phyloP scores from a whole-genome alignment of 1,140 invertebrate species.

The Drosophila nebulosa region DNA sequence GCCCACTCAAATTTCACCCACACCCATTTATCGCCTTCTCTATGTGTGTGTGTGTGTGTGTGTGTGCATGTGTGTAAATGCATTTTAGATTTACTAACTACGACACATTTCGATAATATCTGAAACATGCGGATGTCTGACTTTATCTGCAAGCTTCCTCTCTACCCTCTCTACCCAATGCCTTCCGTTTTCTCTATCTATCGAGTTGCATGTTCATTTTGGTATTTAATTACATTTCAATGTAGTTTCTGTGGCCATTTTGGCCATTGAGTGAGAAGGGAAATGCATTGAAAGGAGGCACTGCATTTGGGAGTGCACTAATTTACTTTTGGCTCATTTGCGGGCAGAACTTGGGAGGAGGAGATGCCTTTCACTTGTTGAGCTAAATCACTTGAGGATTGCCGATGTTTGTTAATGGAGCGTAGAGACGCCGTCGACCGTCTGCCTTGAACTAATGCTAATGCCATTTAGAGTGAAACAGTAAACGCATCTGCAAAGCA shows the following conservation, averaged over 20 bases:
- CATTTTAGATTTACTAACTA: constrained; percentile 72
- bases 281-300: not conserved
- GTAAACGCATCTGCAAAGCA: not conserved
- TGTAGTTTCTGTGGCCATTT: constrained; percentile 54
- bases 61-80: constrained; percentile 37
- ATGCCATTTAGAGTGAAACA: not conserved
- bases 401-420: constrained; percentile 30
- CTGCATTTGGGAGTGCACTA: constrained; percentile 39
- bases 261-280: not conserved
- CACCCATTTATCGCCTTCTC: not conserved
- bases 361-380: constrained; percentile 49
- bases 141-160: not conserved
- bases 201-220: constrained; percentile 56
- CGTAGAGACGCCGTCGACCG: not conserved
- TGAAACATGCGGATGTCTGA: constrained; percentile 25
- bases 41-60: constrained; percentile 4
- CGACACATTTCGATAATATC: constrained; percentile 73
- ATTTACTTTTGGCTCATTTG: constrained; percentile 45
- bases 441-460: constrained; percentile 1
- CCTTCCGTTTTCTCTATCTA: constrained; percentile 27
- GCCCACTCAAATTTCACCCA: not conserved
- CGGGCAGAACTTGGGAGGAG: constrained; percentile 16
- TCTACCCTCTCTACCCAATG: not conserved
- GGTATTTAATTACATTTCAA: constrained; percentile 78
- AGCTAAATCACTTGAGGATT: constrained; percentile 25